Conservation (phyloP, 2,797 vertebrate genomes). For the Calcarius lapponicus region DNA sequence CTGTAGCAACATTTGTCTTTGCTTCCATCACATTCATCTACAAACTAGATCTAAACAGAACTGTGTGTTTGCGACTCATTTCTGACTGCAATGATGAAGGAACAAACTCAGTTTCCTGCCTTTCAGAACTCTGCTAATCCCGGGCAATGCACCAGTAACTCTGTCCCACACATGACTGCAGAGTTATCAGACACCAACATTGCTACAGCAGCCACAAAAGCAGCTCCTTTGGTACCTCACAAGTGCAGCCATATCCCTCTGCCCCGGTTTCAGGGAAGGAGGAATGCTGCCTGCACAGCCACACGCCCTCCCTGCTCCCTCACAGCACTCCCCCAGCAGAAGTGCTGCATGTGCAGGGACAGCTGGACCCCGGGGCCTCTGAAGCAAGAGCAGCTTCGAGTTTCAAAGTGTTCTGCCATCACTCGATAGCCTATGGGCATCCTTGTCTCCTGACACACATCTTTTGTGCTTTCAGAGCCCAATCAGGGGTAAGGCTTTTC, state of each 20-base stretch:
- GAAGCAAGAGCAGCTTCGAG: background rate
- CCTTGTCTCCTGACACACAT: background rate
- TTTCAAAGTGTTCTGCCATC: background rate
- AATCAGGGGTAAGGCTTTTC: background rate
- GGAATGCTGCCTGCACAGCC: background rate
- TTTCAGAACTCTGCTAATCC: background rate
- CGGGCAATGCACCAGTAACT: background rate
- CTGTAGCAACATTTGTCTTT: background rate
- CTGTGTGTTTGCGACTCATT: background rate
- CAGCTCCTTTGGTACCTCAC: background rate
- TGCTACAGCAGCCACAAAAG: background rate
- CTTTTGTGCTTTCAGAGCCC: background rate
- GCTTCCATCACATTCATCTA: background rate
- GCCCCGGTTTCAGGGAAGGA: background rate
- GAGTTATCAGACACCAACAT: background rate
- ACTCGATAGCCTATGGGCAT: rapidly evolving
- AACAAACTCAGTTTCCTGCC: background rate
- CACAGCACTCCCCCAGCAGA: background rate
- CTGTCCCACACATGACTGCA: rapidly evolving
- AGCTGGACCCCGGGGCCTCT: background rate
- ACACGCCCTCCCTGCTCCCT: background rate
- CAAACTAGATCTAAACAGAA: background rate
- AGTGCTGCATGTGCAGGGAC: background rate
- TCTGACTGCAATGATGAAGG: background rate
- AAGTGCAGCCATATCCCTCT: background rate